Evolutionary conservation across 2,888 invertebrate species (phyloP).

Genomic region (Sphecodes monilicornis): DNA sequence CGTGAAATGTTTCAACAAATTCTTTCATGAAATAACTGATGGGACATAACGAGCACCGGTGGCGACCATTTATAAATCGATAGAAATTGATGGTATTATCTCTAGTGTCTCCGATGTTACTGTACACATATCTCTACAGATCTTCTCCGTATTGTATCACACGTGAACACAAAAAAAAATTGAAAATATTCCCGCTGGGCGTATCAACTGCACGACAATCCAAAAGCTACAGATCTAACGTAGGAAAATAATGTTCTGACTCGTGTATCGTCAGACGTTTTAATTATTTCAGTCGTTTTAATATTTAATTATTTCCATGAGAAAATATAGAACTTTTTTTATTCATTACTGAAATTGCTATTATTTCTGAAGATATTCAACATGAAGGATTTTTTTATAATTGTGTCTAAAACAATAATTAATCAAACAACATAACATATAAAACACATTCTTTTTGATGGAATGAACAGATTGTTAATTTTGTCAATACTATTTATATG

Average conservation of each 20-base stretch:
- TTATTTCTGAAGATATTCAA: background rate
- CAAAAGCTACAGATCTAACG: background rate
- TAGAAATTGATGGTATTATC: slow-evolving; percentile 16
- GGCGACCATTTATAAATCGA: background rate
- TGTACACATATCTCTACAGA: background rate
- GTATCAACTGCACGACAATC: background rate
- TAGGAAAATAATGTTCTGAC: background rate
- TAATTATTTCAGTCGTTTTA: too few species aligned
- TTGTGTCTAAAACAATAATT: background rate
- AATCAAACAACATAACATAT: background rate
- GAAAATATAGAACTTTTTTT: background rate
- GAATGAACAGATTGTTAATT: background rate
- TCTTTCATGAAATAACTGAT: slow-evolving; percentile 11
- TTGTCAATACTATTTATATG: too few species aligned
- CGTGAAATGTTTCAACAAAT: background rate
- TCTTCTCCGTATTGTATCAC: background rate
- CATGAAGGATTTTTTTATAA: background rate
- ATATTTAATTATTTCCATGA: background rate
- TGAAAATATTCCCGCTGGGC: background rate
- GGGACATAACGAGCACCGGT: background rate
- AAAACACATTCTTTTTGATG: too few species aligned
- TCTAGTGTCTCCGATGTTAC: background rate
- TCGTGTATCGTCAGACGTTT: background rate
- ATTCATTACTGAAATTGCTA: background rate
- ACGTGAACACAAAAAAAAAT: background rate